Evolutionary conservation across 2,113 vertebrate species (phyloP).

Genomic region (Pardalotus punctatus): DNA sequence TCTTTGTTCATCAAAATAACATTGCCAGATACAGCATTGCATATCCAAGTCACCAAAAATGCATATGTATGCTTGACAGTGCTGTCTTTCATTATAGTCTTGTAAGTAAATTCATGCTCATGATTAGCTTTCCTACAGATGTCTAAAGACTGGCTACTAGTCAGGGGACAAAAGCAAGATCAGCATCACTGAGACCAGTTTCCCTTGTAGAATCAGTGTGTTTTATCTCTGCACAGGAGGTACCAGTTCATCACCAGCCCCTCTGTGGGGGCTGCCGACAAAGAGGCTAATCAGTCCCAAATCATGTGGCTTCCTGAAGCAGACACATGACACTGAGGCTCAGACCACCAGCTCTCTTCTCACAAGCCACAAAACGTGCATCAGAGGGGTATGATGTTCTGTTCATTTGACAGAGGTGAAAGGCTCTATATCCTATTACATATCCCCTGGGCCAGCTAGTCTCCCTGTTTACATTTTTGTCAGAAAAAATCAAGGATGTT

Average conservation of each 20-base stretch:
- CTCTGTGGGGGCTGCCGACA: neutral
- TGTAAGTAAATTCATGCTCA: neutral
- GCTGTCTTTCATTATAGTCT: neutral
- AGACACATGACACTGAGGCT: neutral
- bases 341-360: slow-evolving; percentile 27
- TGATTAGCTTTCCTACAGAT: neutral
- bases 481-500: slow-evolving; percentile 48
- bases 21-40: neutral
- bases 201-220: neutral
- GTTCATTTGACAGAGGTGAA: slow-evolving; percentile 7
- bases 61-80: neutral
- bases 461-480: slow-evolving; percentile 49
- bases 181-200: neutral
- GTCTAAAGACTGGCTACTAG: neutral
- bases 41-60: neutral
- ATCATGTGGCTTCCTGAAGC: neutral
- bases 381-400: neutral
- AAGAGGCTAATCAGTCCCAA: neutral
- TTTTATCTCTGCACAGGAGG: neutral
- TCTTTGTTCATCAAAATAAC: neutral
- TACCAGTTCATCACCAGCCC: neutral
- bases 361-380: neutral
- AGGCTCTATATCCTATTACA: slow-evolving; percentile 6
- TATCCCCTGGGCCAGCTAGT: neutral
- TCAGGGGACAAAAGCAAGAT: neutral